Evolutionary conservation across 2,113 vertebrate species (phyloP).

Genomic region (Lophochroa leadbeateri): DNA sequence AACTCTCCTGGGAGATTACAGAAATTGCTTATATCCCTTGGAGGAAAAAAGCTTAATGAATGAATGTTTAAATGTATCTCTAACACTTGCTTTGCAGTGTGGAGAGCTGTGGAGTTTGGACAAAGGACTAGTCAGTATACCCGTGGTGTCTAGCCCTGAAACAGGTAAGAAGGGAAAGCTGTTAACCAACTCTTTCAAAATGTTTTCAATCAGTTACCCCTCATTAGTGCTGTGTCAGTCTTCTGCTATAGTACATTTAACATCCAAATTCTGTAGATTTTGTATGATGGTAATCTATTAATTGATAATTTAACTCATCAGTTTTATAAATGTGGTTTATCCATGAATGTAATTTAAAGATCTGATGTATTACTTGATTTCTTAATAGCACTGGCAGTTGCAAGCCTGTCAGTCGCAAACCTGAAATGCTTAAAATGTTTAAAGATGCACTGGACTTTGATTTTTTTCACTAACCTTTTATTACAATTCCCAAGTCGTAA

Average conservation of each 20-base stretch:
- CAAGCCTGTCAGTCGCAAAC: background rate
- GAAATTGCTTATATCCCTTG: background rate
- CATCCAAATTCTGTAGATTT: background rate
- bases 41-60: constrained; percentile 15
- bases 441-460: background rate
- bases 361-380: background rate
- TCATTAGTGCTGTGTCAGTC: constrained; percentile 17
- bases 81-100: background rate
- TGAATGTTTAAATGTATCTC: background rate
- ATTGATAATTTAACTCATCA: constrained; percentile 12
- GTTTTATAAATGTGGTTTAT: constrained; percentile 8
- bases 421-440: background rate
- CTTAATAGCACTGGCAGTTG: background rate
- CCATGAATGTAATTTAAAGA: background rate
- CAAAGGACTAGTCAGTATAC: background rate
- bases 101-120: background rate
- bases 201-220: background rate
- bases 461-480: background rate
- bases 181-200: constrained; percentile 11
- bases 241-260: constrained; percentile 21
- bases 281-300: background rate
- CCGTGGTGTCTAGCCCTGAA: background rate
- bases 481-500: background rate
- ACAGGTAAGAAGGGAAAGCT: background rate
- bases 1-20: background rate